phyloP scores from a whole-genome alignment of 2,797 vertebrate species.

The Fundulus diaphanus region DNA sequence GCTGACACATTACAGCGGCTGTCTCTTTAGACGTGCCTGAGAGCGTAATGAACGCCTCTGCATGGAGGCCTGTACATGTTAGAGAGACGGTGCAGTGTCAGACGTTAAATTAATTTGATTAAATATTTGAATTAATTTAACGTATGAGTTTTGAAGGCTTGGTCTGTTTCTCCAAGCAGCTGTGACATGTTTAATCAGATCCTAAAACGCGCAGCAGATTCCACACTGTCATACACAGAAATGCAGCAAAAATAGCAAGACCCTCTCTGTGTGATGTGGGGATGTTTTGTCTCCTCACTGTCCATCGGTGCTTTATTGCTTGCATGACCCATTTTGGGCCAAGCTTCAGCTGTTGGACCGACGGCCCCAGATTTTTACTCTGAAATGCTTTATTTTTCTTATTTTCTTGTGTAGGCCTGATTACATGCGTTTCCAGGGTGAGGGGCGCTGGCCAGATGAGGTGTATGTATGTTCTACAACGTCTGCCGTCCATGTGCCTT shows the following conservation, averaged over 20 bases:
- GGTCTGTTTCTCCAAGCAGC: neutral
- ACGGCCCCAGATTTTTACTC: too few species aligned
- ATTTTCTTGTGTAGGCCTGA: too few species aligned
- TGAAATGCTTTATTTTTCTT: too few species aligned
- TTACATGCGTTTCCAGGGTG: too few species aligned
- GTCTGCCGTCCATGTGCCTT: too few species aligned
- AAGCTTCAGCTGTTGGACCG: too few species aligned
- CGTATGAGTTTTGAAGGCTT: neutral
- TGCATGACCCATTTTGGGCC: neutral
- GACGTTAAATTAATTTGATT: neutral
- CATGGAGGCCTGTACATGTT: neutral
- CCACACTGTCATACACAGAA: neutral
- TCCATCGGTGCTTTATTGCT: neutral
- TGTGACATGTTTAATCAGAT: neutral
- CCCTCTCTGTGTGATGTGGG: too few species aligned
- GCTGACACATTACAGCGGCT: constrained; percentile 30
- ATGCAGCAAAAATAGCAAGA: neutral
- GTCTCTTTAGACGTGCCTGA: neutral
- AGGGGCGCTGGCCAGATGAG: too few species aligned
- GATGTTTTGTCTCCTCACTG: neutral
- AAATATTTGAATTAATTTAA: neutral
- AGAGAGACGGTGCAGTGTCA: neutral
- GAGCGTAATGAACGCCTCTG: neutral
- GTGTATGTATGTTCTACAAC: too few species aligned
- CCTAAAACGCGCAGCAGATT: neutral